Base-by-base conservation (phyloP, 2,888 invertebrate species). In the Lithophane socia region DNA sequence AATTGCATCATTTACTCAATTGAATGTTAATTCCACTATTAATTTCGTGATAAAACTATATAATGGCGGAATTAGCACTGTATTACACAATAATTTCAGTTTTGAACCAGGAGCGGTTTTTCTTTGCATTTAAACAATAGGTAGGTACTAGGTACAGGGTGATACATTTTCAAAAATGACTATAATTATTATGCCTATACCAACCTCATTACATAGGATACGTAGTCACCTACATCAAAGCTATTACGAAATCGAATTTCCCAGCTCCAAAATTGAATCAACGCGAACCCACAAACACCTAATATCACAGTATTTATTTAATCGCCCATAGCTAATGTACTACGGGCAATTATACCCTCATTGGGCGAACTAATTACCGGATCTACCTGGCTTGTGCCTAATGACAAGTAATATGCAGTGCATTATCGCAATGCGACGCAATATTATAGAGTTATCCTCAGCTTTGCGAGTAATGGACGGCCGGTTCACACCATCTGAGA, bases 361-460 rank as follows among this genome's bases (percentile, higher is more conserved):
- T 82, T 85, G 89, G 73, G 72, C 68, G 75, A 92, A 94, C 92
- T 94, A 94, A 95, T 95, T 92, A 91, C 90, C 77, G 86, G 90
- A 88, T 93, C 91, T 92, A 92, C 89, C 88, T 87, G 90, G 92
- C 89, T 92, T 89, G 89, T 82, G 90, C 86, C 88, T 94, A 95
- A 95, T 94, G 94, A 94, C 94, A 92, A 94, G 95, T 94, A 93
- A 95, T 96, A 95, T 94, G 93, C 94, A 93, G 93, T 94, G 92
- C 92, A 96, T 96, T 95, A 94, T 91, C 90, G 88, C 91, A 90
- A 90, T 91, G 88, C 85, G 91, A 91, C 90, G 94, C 93, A 94
- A 94, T 94, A 94, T 93, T 93, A 92, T 91, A 88, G 93, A 92
- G 93, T 94, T 95, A 96, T 94, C 95, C 95, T 91, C 87, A 93